Evolutionary conservation across 2,888 invertebrate species (phyloP).

Genomic region (Odiellus spinosus): DNA sequence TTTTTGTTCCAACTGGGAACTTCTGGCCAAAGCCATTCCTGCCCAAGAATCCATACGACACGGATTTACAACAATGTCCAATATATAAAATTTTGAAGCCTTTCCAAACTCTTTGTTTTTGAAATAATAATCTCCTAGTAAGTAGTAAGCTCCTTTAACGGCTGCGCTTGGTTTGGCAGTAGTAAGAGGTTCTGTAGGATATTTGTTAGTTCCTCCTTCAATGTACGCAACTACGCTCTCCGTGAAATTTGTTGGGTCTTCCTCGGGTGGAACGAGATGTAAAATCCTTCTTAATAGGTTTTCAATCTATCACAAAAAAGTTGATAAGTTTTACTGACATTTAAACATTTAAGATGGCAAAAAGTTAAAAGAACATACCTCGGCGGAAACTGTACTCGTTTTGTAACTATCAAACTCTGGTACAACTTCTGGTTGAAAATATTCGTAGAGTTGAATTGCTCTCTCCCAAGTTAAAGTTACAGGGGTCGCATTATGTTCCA

Average conservation of each 20-base stretch:
- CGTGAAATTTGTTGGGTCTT: constrained; percentile 33
- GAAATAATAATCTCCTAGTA: constrained; percentile 83
- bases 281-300: constrained; percentile 27
- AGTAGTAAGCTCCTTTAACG: constrained; percentile 55
- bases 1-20: constrained; percentile 54
- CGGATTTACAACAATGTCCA: constrained; percentile 66
- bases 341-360: no score
- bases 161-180: constrained; percentile 22
- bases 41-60: constrained; percentile 82
- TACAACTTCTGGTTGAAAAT: constrained; percentile 57
- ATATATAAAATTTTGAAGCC: constrained; percentile 62
- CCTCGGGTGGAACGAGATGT: constrained; percentile 24
- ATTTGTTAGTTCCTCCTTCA: constrained; percentile 40
- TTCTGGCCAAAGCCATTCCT: constrained; percentile 52
- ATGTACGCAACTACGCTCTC: constrained; percentile 50
- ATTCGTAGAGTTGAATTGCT: constrained; percentile 41
- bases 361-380: constrained; percentile 41
- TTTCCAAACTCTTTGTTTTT: constrained; percentile 59
- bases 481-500: constrained; percentile 57
- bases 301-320: constrained; percentile 24
- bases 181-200: constrained; percentile 31
- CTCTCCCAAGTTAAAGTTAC: constrained; percentile 39
- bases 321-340: no score
- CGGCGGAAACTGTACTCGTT: constrained; percentile 58
- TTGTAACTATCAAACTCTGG: constrained; percentile 64